Percentiles rank a stretch among this genome's conserved stretches.
Conservation (phyloP, 2,888 invertebrate species). For the Cephonodes hylas region DNA sequence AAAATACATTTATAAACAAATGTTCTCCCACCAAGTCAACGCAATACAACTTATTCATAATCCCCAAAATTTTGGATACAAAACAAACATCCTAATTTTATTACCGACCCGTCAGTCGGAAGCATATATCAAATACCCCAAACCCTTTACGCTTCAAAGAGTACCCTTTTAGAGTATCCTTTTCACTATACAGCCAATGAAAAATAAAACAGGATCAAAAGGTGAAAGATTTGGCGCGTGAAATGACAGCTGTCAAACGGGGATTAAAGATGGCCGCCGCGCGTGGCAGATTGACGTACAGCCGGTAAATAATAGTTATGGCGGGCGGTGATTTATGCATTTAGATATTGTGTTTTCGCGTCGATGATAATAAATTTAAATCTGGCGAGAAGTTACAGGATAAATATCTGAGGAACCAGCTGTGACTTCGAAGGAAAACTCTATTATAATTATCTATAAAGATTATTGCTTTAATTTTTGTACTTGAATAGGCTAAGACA, state of each 20-base stretch:
- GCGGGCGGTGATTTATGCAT: background rate
- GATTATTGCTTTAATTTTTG: too few species aligned
- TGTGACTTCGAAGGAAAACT: too few species aligned
- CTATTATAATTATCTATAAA: too few species aligned
- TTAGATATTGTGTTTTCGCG: too few species aligned
- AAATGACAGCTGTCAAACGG: constrained; percentile 67
- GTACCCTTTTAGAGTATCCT: background rate
- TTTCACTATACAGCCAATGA: constrained; percentile 25
- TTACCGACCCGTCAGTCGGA: background rate
- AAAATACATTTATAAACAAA: too few species aligned
- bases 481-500: too few species aligned
- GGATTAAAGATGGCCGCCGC: constrained; percentile 49
- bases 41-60: background rate
- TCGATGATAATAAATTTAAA: background rate
- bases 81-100: background rate
- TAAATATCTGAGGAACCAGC: too few species aligned
- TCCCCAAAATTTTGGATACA: background rate
- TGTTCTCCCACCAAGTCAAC: too few species aligned
- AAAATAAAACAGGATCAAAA: constrained; percentile 52
- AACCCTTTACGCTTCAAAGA: background rate
- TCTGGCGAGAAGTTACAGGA: too few species aligned
- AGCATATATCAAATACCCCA: background rate
- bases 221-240: constrained; percentile 45
- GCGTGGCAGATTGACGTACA: background rate
- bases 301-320: background rate